These are phyloP conservation scores for Alouatta palliata DNA, from an alignment of 2,113 vertebrate species.

Conservation along the genomic window DNA sequence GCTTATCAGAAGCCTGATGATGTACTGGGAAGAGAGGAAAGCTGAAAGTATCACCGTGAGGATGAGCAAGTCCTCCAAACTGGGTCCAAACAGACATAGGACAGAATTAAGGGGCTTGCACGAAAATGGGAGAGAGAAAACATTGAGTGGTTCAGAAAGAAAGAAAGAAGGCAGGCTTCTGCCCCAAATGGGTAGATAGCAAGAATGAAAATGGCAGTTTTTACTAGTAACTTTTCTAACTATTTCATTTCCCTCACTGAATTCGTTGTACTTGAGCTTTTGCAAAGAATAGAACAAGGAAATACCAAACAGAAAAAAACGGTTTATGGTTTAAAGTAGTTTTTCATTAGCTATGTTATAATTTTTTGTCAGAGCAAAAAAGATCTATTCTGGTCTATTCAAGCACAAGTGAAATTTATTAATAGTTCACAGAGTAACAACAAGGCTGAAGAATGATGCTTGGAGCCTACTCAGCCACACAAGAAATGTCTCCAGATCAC, in stretches of 20 bases:
- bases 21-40: not conserved
- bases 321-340: not conserved
- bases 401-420: not conserved
- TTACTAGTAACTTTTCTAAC: not conserved
- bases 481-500: not conserved
- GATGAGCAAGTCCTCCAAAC: not conserved
- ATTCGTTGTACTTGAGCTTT: not conserved
- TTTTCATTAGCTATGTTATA: not conserved
- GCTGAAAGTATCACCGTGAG: not conserved
- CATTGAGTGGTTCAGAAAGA: not conserved
- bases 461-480: not conserved
- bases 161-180: not conserved
- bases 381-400: constrained; percentile 5
- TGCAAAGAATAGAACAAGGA: not conserved
- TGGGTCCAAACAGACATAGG: not conserved
- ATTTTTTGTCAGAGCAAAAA: not conserved
- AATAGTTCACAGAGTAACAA: not conserved
- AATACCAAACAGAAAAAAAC: not conserved
- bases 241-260: not conserved
- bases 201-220: not conserved
- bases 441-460: not conserved
- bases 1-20: not conserved
- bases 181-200: not conserved
- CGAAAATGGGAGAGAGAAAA: not conserved
- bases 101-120: not conserved